Conservation (phyloP, 2,888 invertebrate species). For the Epinotia nisella region DNA sequence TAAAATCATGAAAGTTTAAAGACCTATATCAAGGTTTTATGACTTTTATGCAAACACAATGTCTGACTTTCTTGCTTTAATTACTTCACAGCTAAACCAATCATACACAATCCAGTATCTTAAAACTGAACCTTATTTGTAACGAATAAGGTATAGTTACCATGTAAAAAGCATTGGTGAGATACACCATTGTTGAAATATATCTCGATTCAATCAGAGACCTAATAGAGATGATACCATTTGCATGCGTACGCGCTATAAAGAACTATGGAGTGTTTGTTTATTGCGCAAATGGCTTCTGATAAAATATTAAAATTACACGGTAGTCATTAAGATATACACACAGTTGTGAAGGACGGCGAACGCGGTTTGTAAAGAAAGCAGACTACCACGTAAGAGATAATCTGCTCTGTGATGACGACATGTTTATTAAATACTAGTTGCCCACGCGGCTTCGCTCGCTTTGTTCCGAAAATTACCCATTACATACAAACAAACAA, state of each 20-base stretch:
- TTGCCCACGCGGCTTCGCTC: too few species aligned
- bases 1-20: too few species aligned
- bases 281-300: conserved; percentile 52
- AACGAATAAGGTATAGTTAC: not conserved
- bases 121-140: not conserved
- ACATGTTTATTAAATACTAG: too few species aligned
- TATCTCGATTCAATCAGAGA: conserved; percentile 7
- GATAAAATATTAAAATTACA: conserved; percentile 61
- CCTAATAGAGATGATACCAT: conserved; percentile 49
- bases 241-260: conserved; percentile 52
- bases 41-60: not conserved
- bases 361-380: conserved; percentile 20
- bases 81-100: not conserved
- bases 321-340: conserved; percentile 48
- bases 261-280: conserved; percentile 51
- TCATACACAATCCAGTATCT: not conserved
- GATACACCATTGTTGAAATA: not conserved
- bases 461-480: too few species aligned
- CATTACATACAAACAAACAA: too few species aligned
- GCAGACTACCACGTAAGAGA: too few species aligned
- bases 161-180: not conserved
- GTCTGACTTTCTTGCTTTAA: not conserved
- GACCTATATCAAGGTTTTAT: not conserved
- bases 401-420: too few species aligned
- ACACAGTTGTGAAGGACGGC: conserved; percentile 43